Evolutionary conservation across 1,140 invertebrate genomes (phyloP).

Genomic region (Drosophila kohkoa): DNA sequence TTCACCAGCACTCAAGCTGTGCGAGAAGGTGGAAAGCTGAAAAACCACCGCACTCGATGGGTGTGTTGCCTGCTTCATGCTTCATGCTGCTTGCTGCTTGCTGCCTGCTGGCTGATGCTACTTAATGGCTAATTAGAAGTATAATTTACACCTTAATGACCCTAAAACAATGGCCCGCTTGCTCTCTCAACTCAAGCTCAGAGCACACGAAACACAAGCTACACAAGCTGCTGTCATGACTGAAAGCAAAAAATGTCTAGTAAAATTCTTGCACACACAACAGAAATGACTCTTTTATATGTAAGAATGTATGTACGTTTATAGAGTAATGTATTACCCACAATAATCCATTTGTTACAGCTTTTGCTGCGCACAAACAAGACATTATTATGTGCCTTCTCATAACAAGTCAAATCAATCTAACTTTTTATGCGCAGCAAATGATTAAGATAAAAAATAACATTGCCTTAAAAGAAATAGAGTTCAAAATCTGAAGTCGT

Average conservation of each 20-base stretch:
- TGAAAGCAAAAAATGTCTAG: constrained; percentile 33
- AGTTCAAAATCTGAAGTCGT: not conserved
- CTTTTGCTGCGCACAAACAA: not conserved
- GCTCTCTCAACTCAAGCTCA: constrained; percentile 36
- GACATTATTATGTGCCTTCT: not conserved
- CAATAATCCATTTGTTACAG: not conserved
- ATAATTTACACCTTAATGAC: constrained; percentile 83
- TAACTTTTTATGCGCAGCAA: not conserved
- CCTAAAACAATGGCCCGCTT: constrained; percentile 61
- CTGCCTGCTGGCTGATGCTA: constrained; percentile 53
- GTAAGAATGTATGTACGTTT: not conserved
- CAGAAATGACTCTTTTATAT: constrained; percentile 1
- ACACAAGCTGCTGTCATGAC: constrained; percentile 20
- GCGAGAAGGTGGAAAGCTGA: constrained; percentile 5
- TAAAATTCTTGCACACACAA: constrained; percentile 50
- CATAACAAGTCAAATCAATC: not conserved
- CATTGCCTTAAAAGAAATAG: no score
- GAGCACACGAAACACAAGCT: constrained; percentile 18
- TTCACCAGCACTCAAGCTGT: constrained; percentile 19
- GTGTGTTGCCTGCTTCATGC: constrained; percentile 27
- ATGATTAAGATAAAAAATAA: not conserved
- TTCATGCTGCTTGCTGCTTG: constrained; percentile 41
- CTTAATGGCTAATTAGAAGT: constrained; percentile 82
- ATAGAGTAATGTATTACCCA: not conserved
- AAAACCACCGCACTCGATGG: constrained; percentile 22